phyloP scores from a whole-genome alignment of 2,797 vertebrate genomes.

The Delichon dasypus region DNA sequence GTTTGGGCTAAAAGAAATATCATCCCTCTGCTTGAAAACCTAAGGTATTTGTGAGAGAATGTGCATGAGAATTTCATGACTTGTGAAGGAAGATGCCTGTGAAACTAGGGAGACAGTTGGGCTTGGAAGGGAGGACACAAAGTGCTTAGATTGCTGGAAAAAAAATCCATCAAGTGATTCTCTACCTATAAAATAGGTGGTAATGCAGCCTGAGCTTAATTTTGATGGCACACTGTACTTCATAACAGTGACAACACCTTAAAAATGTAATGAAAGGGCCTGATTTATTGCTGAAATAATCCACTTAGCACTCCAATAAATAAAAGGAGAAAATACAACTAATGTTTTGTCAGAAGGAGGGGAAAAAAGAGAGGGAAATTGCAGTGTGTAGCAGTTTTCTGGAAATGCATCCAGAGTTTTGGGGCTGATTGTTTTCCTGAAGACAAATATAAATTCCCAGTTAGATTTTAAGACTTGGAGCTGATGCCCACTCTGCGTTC shows the following conservation, averaged over 20 bases:
- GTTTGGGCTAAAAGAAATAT: neutral
- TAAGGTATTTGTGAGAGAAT: neutral
- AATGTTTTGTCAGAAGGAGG: neutral
- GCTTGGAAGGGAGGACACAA: conserved; percentile 8
- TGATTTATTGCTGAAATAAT: conserved; percentile 69
- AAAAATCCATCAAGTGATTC: conserved; percentile 60
- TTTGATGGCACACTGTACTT: conserved; percentile 69
- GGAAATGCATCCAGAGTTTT: neutral
- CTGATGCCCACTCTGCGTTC: neutral
- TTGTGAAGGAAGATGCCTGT: neutral
- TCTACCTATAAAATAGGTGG: conserved; percentile 60
- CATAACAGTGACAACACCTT: conserved; percentile 70
- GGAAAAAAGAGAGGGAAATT: neutral
- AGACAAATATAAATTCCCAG: conserved; percentile 9
- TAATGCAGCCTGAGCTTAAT: conserved; percentile 70
- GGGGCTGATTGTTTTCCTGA: neutral
- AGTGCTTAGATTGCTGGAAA: conserved; percentile 50
- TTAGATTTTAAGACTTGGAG: neutral
- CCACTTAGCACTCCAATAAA: conserved; percentile 69
- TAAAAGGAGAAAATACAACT: conserved; percentile 65
- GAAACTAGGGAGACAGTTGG: neutral
- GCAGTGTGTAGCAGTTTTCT: conserved; percentile 45
- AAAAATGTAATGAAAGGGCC: conserved; percentile 63
- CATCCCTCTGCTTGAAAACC: neutral
- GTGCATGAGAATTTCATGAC: neutral